phyloP scores from a whole-genome alignment of 2,113 vertebrate species.

The Nannospalax galili region DNA sequence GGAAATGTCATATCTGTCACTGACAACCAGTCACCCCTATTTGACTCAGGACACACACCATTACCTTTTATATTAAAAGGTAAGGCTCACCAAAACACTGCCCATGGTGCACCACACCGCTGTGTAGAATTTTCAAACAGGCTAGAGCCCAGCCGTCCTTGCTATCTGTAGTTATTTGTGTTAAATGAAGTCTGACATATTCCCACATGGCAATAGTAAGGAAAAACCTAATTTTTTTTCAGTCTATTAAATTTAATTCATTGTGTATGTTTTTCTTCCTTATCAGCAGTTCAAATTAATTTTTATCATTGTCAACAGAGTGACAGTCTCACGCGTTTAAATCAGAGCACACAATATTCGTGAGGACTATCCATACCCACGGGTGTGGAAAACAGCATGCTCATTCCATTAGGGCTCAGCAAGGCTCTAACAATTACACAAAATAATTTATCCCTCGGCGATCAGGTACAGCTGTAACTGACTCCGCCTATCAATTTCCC shows the following conservation, averaged over 20 bases:
- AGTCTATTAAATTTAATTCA: slow-evolving; percentile 81
- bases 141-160: background rate
- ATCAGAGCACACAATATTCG: slow-evolving; percentile 62
- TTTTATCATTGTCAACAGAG: slow-evolving; percentile 77
- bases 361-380: slow-evolving; percentile 56
- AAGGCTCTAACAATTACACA: slow-evolving; percentile 71
- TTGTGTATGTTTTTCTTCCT: slow-evolving; percentile 63
- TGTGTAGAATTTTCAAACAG: slow-evolving; percentile 30
- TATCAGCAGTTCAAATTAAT: slow-evolving; percentile 81
- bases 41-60: slow-evolving; percentile 68
- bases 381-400: slow-evolving; percentile 61
- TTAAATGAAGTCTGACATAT: slow-evolving; percentile 78
- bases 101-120: background rate
- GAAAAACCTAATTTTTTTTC: slow-evolving; percentile 77
- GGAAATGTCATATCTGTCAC: slow-evolving; percentile 52
- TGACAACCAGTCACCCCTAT: slow-evolving; percentile 52
- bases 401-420: slow-evolving; percentile 72
- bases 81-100: slow-evolving; percentile 68
- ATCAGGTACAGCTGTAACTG: slow-evolving; percentile 69
- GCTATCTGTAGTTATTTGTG: slow-evolving; percentile 60
- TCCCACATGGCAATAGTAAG: slow-evolving; percentile 65
- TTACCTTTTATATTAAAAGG: slow-evolving; percentile 76
- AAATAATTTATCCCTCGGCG: slow-evolving; percentile 76
- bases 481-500: slow-evolving; percentile 73
- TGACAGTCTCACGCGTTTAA: slow-evolving; percentile 69